A percentile compares a stretch with the other conserved stretches of the same genome.
Conservation (phyloP, 1,140 invertebrate species). For the Cotesia vestalis region DNA sequence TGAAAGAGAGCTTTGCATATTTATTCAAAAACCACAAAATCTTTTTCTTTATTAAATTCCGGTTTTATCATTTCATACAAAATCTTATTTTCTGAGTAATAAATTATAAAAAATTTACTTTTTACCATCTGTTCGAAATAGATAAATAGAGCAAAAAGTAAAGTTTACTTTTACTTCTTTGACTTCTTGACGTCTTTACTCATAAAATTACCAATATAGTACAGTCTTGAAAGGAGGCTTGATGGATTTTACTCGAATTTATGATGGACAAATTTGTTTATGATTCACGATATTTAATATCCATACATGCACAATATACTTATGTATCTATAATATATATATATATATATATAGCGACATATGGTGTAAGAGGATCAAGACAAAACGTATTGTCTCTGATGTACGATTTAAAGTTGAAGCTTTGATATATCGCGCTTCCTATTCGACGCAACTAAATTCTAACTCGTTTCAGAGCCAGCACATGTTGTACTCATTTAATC, state of each 20-base stretch:
- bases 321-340: not conserved
- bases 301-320: not conserved
- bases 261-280: not conserved
- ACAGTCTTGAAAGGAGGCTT: too few species aligned
- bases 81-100: too few species aligned
- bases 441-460: slow-evolving; percentile 53
- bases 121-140: too few species aligned
- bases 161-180: too few species aligned
- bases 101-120: too few species aligned
- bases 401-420: slow-evolving; percentile 30
- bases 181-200: too few species aligned
- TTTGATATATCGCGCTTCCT: slow-evolving; percentile 32
- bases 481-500: slow-evolving; percentile 13
- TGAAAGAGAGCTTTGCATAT: slow-evolving; percentile 46
- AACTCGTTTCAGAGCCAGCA: slow-evolving; percentile 51
- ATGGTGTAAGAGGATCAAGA: slow-evolving; percentile 8
- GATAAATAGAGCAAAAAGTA: too few species aligned
- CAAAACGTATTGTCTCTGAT: slow-evolving; percentile 21
- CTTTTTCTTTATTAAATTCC: slow-evolving; percentile 14
- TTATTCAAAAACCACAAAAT: slow-evolving; percentile 1
- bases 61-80: too few species aligned
- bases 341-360: not conserved
- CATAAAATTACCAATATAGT: too few species aligned
- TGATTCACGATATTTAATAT: not conserved
- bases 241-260: too few species aligned